These are phyloP conservation scores for Halictus quadricinctus DNA, from an alignment of 2,888 invertebrate genomes.

Conservation along the genomic window DNA sequence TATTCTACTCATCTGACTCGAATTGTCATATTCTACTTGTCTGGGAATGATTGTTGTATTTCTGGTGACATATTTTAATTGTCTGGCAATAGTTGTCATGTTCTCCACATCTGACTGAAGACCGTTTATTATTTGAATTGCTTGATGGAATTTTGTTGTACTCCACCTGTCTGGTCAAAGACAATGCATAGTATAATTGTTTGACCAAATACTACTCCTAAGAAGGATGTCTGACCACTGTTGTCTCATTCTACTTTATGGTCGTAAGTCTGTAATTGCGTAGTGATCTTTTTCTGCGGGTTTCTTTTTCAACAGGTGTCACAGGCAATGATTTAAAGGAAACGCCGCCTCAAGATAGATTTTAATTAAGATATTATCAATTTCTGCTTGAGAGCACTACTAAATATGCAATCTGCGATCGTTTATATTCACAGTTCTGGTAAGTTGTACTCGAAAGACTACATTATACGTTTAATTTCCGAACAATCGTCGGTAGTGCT, in stretches of 20 bases:
- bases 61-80: too few species aligned
- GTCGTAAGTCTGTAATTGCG: not conserved
- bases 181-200: not conserved
- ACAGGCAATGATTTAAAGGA: not conserved
- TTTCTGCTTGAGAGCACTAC: not conserved
- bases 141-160: not conserved
- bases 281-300: not conserved
- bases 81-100: not conserved
- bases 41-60: too few species aligned
- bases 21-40: too few species aligned
- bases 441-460: conserved; percentile 14
- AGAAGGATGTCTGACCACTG: not conserved
- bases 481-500: conserved; percentile 34
- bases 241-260: not conserved
- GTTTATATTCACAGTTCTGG: not conserved
- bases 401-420: conserved; percentile 14
- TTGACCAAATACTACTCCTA: not conserved
- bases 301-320: not conserved
- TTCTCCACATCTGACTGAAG: not conserved
- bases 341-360: not conserved
- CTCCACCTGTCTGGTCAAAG: not conserved
- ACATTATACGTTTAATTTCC: conserved; percentile 54
- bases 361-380: conserved; percentile 19
- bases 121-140: not conserved
- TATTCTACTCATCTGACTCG: not conserved